Evolutionary conservation across 2,797 vertebrate species (phyloP), one percentile per base, ranked within the genome.

Genomic region (Intellagama lesueurii): DNA sequence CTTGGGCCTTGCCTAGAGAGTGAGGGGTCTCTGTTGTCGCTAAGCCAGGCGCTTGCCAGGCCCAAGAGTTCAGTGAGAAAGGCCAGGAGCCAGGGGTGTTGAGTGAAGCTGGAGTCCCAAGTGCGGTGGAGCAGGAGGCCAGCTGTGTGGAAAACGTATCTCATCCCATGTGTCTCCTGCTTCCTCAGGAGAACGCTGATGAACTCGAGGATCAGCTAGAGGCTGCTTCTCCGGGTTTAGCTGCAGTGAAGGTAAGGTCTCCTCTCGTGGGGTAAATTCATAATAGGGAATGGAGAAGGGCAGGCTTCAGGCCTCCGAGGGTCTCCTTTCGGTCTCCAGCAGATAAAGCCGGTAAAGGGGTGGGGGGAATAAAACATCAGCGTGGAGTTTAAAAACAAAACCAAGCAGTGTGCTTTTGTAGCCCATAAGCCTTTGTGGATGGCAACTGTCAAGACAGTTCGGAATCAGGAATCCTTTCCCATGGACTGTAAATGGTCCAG

Each of bases 171-270:
- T 88, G 1, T 86, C 89, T 3, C 86, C 93, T 86, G 56, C 35
- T 91, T 40, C 94, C 94, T 30, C 87, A 97, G 97, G 92, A 96
- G 88, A 96, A 97, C 77, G 96, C 95, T 92, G 96, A 96, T 89
- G 97, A 97, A 69, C 93, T 95, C 73, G 90, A 95, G 93, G 97
- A 95, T 93, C 96, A 92, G 90, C 89, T 97, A 94, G 96, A 97
- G 87, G 90, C 94, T 4, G 86, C 95, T 14, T 96, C 96, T 64
- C 95, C 96, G 60, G 95, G 95, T 94, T 95, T 97, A 95, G 95
- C 95, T 92, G 95, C 96, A 88, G 93, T 96, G 83, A 97, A 97
- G 97, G 97, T 97, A 96, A 95, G 40, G 7, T 11, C 8, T 35
- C 19, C 9, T 68, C 35, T 24, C 32, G 14, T n/a, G 79, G 56